Evolutionary conservation across 2,888 invertebrate genomes (phyloP).

Genomic region (Lepidocyrtinus sp.): DNA sequence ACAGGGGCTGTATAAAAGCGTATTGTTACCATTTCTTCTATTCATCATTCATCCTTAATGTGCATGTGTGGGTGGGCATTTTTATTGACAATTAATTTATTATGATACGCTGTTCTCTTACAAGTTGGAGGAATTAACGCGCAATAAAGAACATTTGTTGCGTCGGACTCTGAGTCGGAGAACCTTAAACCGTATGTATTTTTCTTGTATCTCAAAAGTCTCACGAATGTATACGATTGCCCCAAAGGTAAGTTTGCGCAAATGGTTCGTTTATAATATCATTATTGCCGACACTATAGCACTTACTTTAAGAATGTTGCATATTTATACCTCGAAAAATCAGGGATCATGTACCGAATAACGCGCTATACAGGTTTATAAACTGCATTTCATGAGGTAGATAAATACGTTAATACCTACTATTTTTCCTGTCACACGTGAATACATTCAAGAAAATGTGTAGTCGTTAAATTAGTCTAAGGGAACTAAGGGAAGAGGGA

Average conservation of each 20-base stretch:
- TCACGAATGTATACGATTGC: neutral
- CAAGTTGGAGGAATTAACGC: neutral
- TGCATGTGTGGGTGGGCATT: conserved; percentile 11
- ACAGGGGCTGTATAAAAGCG: conserved; percentile 26
- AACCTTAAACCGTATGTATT: no score
- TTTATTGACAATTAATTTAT: conserved; percentile 18
- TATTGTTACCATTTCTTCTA: conserved; percentile 8
- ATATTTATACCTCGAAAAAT: neutral
- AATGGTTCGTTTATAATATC: no score
- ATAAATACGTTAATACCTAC: neutral
- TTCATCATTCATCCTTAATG: neutral
- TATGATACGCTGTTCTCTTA: neutral
- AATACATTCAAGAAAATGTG: neutral
- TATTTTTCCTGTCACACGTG: conserved; percentile 18
- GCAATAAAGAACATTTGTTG: neutral
- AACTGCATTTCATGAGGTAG: neutral
- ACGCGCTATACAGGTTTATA: neutral
- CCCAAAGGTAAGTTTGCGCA: neutral
- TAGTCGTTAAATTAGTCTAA: neutral
- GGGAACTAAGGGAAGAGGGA: conserved; percentile 10
- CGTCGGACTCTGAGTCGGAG: neutral
- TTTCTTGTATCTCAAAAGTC: neutral
- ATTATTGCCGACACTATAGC: no score
- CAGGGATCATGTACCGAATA: neutral
- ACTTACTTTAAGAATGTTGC: no score